Evolutionary conservation across 2,888 invertebrate genomes (phyloP), one percentile per base, ranked within the genome.

Genomic region (Plagodis pulveraria): DNA sequence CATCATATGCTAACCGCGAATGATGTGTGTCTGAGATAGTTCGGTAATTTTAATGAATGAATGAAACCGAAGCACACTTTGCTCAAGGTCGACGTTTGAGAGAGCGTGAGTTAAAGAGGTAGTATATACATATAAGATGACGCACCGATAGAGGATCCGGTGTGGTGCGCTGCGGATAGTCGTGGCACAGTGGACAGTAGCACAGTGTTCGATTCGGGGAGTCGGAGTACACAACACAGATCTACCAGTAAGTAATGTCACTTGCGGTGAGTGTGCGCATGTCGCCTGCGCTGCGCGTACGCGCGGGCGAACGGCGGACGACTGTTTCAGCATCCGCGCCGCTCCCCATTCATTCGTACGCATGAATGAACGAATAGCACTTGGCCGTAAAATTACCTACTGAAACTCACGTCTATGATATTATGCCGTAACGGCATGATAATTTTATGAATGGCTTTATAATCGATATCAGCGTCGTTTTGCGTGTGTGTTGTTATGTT

Each of bases 351-450:
- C 89, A 89, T 80, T 86, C 83, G 72, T 74, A 78, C 81, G 78
- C 84, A 85, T 91, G 86, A 91, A 91, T 91, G 91, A 86, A 84
- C 79, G 78, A 82, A 72, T 67, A 81, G 76, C 86, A 83, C 86
- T 87, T 86, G 87, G 76, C 75, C 80, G 76, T 85, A 87, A 89
- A 84, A 77, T 68, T 75, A 22, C 22, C 22, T 22, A 66, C 86
- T 86, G 84, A 86, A 87, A 82, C 78, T 73, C 67, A 72, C 67
- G 73, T 68, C 70, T 73, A 75, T 58, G 55, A 62, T 58, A 22
- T 22, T 22, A 55, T 45, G 44, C 50, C 56, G 60, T 58, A 49
- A 50, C 45, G 48, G 40, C 49, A 10, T 10, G 2, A 46, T 44
- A 47, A 51, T 55, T 50, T 50, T 52, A 56, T 52, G 41, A 56